phyloP scores from a whole-genome alignment of 2,888 invertebrate genomes.

The Nephrocerus scutellatus region DNA sequence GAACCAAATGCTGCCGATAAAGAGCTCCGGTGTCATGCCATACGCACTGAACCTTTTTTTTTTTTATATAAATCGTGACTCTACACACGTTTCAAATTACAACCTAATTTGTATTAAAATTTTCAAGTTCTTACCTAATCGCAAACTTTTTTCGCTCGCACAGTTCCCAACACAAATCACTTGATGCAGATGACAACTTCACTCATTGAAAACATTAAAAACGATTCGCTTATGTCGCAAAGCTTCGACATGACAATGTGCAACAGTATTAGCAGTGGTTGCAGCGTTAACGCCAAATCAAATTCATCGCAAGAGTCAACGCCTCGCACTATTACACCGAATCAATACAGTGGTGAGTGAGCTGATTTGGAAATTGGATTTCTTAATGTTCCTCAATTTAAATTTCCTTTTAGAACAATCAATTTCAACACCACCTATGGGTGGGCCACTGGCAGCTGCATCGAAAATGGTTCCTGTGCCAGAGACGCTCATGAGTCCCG shows the following conservation, averaged over 20 bases:
- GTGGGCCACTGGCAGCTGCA: conserved; percentile 64
- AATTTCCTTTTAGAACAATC: conserved; percentile 32
- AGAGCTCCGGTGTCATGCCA: too few species aligned
- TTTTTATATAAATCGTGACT: background rate
- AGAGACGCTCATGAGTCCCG: conserved; percentile 79
- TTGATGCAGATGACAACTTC: conserved; percentile 46
- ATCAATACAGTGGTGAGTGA: conserved; percentile 41
- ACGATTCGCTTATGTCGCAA: conserved; percentile 53
- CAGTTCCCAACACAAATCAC: conserved; percentile 32
- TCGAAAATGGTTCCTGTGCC: conserved; percentile 84
- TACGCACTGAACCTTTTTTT: too few species aligned
- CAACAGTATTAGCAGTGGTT: conserved; percentile 30
- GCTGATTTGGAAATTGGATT: background rate
- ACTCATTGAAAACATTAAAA: conserved; percentile 46
- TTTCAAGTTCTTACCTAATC: background rate
- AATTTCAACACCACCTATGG: conserved; percentile 27
- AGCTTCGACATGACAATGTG: conserved; percentile 55
- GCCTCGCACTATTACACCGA: conserved; percentile 43
- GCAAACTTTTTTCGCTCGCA: too few species aligned
- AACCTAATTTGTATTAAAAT: background rate
- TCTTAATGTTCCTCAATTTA: background rate
- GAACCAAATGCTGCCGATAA: too few species aligned
- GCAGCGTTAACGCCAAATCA: conserved; percentile 34
- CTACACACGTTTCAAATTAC: conserved; percentile 6
- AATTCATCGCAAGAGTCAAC: conserved; percentile 43